These are phyloP conservation scores for Caranx ignobilis DNA, from an alignment of 2,113 vertebrate genomes.

Conservation along the genomic window DNA sequence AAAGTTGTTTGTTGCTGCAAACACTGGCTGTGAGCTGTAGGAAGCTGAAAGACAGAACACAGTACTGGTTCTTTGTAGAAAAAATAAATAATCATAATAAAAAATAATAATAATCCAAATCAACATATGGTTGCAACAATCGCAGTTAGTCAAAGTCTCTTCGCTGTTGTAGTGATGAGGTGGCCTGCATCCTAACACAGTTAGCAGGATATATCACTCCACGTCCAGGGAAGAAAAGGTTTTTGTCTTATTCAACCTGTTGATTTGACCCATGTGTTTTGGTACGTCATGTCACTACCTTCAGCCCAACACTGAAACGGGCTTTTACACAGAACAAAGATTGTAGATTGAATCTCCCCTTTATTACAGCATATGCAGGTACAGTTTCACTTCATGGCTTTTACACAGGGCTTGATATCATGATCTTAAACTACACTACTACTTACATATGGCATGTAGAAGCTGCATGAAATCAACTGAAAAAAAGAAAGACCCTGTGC, in stretches of 20 bases:
- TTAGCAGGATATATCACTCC: too few species aligned
- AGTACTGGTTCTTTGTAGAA: not conserved
- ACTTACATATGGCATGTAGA: not conserved
- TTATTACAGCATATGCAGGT: not conserved
- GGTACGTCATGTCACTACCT: too few species aligned
- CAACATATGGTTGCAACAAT: not conserved
- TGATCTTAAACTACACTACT: not conserved
- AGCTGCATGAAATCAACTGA: not conserved
- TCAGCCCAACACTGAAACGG: too few species aligned
- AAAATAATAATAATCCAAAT: not conserved
- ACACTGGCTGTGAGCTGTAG: too few species aligned
- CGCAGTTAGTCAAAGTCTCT: not conserved
- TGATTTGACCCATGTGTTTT: too few species aligned
- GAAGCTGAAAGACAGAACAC: not conserved
- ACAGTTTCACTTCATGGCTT: not conserved
- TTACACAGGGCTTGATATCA: not conserved
- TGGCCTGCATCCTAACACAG: too few species aligned
- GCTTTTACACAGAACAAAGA: too few species aligned
- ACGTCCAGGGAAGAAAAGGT: too few species aligned
- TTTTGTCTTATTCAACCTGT: too few species aligned
- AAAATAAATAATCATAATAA: too few species aligned
- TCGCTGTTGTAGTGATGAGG: not conserved
- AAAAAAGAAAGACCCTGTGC: not conserved
- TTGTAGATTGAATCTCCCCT: not conserved
- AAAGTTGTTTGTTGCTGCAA: not conserved